A percentile compares a stretch with the other conserved stretches of the same genome.
These are phyloP conservation scores for Pavo muticus DNA, from an alignment of 2,113 vertebrate species.

Conservation along the genomic window DNA sequence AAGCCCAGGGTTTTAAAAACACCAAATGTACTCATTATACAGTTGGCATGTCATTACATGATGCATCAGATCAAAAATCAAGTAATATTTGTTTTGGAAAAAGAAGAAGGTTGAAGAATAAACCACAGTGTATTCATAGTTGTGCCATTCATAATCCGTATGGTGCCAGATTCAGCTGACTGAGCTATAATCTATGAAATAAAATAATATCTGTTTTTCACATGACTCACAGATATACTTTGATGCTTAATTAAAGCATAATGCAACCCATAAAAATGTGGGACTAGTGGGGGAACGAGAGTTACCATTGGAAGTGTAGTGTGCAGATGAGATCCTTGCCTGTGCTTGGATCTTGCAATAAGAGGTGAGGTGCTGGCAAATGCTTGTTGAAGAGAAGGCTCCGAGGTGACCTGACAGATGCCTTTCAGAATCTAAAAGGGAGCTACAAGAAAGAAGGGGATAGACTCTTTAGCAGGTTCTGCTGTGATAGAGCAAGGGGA, in stretches of 20 bases:
- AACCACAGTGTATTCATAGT: background rate
- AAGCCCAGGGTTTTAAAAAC: background rate
- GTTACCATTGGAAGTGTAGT: background rate
- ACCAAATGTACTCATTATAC: background rate
- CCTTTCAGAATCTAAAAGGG: too few species aligned
- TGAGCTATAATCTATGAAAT: background rate
- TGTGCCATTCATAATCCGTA: background rate
- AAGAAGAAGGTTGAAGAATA: background rate
- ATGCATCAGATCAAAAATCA: background rate
- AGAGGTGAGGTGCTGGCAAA: background rate
- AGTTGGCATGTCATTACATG: background rate
- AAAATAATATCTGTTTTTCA: background rate
- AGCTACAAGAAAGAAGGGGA: too few species aligned
- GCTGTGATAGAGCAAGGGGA: too few species aligned
- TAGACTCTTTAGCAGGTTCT: too few species aligned
- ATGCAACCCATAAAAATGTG: background rate
- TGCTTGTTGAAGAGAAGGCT: too few species aligned
- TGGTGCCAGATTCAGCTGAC: conserved; percentile 14
- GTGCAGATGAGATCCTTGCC: background rate
- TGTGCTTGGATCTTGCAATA: background rate
- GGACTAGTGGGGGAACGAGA: background rate
- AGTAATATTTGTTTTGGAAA: conserved; percentile 43
- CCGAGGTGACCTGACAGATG: too few species aligned
- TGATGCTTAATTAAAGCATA: background rate
- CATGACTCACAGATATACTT: background rate